Conservation (phyloP, 2,888 invertebrate species). For the Nomada fucata region DNA sequence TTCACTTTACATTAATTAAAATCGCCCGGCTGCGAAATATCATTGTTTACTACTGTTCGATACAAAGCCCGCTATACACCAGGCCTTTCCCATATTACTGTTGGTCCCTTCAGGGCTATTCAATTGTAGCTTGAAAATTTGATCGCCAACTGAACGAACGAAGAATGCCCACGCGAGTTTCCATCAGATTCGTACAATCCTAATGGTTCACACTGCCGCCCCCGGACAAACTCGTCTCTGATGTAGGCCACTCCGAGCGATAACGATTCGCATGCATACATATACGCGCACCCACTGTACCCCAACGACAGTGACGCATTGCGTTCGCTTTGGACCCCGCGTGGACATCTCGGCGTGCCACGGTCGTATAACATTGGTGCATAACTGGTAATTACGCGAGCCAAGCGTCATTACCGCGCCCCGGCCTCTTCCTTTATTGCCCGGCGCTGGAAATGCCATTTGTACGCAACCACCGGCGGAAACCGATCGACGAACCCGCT, state of each 20-base stretch:
- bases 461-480: slow-evolving; percentile 46
- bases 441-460: slow-evolving; percentile 62
- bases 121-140: slow-evolving; percentile 11
- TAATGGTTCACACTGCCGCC: not conserved
- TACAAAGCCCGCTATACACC: not conserved
- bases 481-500: slow-evolving; percentile 53
- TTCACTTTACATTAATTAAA: no score
- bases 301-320: slow-evolving; percentile 83
- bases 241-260: slow-evolving; percentile 67
- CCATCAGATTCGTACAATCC: slow-evolving; percentile 2
- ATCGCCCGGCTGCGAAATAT: no score
- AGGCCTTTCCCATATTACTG: not conserved
- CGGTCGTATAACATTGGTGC: slow-evolving; percentile 76
- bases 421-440: slow-evolving; percentile 75
- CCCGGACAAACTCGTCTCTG: not conserved
- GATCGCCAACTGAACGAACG: not conserved
- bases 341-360: slow-evolving; percentile 64
- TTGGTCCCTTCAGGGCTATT: not conserved
- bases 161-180: slow-evolving; percentile 9
- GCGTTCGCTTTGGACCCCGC: slow-evolving; percentile 71
- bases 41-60: no score
- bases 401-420: slow-evolving; percentile 76
- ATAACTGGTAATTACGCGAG: slow-evolving; percentile 81
- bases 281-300: slow-evolving; percentile 58
- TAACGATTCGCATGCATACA: slow-evolving; percentile 75